A percentile compares a stretch with the other conserved stretches of the same genome.
These are phyloP conservation scores for Atractosteus spatula DNA, from an alignment of 2,113 vertebrate genomes.

Conservation along the genomic window DNA sequence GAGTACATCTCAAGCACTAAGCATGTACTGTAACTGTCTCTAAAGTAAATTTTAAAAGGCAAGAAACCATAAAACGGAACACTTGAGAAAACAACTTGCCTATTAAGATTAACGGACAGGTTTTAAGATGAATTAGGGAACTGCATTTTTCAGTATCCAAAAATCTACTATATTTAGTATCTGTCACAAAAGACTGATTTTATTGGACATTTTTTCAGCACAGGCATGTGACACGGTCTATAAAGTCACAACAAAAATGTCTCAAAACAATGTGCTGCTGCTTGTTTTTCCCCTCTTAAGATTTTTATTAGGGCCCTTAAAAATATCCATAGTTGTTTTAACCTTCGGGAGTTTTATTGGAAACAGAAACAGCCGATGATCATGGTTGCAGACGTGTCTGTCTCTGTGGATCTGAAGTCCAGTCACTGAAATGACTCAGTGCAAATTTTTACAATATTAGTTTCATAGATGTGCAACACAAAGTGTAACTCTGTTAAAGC, in stretches of 20 bases:
- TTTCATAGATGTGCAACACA: too few species aligned
- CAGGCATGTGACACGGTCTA: slow-evolving; percentile 40
- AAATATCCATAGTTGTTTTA: slow-evolving; percentile 42
- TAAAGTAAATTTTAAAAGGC: slow-evolving; percentile 47
- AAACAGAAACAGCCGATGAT: slow-evolving; percentile 12
- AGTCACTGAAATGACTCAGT: too few species aligned
- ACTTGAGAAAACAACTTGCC: slow-evolving; percentile 47
- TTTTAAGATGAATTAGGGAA: slow-evolving; percentile 51
- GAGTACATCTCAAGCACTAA: background rate
- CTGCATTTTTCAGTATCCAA: slow-evolving; percentile 56
- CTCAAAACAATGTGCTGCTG: slow-evolving; percentile 49
- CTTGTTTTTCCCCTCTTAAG: slow-evolving; percentile 37
- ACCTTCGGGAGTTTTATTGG: slow-evolving; percentile 6
- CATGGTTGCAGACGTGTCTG: slow-evolving; percentile 4
- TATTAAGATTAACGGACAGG: slow-evolving; percentile 42
- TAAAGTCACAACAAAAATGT: slow-evolving; percentile 42
- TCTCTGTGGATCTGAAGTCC: too few species aligned
- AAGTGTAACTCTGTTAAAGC: too few species aligned
- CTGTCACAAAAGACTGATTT: slow-evolving; percentile 52
- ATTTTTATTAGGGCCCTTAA: slow-evolving; percentile 50
- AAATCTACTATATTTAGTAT: slow-evolving; percentile 55
- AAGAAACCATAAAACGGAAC: slow-evolving; percentile 43
- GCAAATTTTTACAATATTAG: too few species aligned
- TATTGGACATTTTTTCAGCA: slow-evolving; percentile 50
- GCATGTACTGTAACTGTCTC: slow-evolving; percentile 35